Evolutionary conservation across 1,140 invertebrate species (phyloP), one percentile per base, ranked within the genome.

Genomic region (Caenorhabditis brenneri): DNA sequence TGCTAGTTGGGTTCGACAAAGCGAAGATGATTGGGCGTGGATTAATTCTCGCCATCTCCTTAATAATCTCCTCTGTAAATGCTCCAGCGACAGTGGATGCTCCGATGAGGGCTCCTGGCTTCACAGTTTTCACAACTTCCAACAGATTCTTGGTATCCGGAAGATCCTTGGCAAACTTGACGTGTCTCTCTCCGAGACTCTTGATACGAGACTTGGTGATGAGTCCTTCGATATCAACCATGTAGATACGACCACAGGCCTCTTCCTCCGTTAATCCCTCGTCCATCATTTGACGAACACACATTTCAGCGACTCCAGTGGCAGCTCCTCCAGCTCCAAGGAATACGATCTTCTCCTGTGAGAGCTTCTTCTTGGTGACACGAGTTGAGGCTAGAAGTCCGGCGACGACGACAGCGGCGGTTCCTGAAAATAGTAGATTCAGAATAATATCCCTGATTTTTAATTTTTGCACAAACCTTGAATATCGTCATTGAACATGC

Each of bases 401-500:
- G 33, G 96, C 95, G 0, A 97, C 95, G 16, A 95, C 95, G 49
- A 97, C 96, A 36, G 95, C 94, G 0, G 96, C 96, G 0, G 96
- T 98, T 29, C 96, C 96, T 85, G 80, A 48, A 79, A 46, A 49
- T 79, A n/a, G n/a, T n/a, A n/a, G n/a, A n/a, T 79, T 19, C 2
- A 55, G n/a, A n/a, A n/a, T n/a, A n/a, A n/a, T n/a, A n/a, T n/a
- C n/a, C n/a, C n/a, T n/a, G n/a, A n/a, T n/a, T n/a, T n/a, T n/a
- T n/a, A 55, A 9, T 27, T 22, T 27, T 29, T 10, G 12, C 10
- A 27, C 24, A n/a, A 27, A 85, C 84, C 84, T 88, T 98, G 96
- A 90, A 98, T 97, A 89, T 98, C 96, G 90, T 98, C 96, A 89
- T 98, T 98, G 89, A 98, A 98, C 7, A 95, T 97, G 89, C 96